phyloP scores from a whole-genome alignment of 2,113 vertebrate species.

The Limanda limanda region DNA sequence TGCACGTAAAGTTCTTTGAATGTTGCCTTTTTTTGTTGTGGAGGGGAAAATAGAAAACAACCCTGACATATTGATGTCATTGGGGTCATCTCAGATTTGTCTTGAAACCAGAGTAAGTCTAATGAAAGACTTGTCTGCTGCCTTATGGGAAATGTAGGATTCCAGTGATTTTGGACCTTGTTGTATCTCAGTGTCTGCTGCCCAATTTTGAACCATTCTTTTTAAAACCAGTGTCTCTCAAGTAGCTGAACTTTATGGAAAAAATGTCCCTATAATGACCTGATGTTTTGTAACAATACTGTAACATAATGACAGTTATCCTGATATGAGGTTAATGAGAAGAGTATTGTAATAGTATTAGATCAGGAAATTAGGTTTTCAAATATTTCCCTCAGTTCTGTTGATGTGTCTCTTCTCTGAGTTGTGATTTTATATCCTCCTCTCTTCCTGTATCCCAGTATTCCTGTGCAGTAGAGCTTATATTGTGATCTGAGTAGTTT shows the following conservation, averaged over 20 bases:
- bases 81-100: too few species aligned
- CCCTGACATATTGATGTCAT: too few species aligned
- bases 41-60: too few species aligned
- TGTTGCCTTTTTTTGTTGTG: too few species aligned
- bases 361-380: not conserved
- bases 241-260: not conserved
- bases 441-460: constrained; percentile 59
- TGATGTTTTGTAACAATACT: not conserved
- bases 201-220: not conserved
- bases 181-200: too few species aligned
- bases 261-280: not conserved
- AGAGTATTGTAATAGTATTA: not conserved
- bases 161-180: too few species aligned
- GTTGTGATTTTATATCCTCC: constrained; percentile 54
- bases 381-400: not conserved
- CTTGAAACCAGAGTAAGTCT: too few species aligned
- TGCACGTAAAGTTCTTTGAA: too few species aligned
- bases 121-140: too few species aligned
- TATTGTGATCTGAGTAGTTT: constrained; percentile 65
- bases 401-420: constrained; percentile 44
- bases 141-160: too few species aligned
- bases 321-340: not conserved
- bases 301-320: not conserved
- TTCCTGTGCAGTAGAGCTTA: constrained; percentile 68
- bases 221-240: not conserved